phyloP scores from a whole-genome alignment of 2,888 invertebrate genomes.

The Anorthoa munda region DNA sequence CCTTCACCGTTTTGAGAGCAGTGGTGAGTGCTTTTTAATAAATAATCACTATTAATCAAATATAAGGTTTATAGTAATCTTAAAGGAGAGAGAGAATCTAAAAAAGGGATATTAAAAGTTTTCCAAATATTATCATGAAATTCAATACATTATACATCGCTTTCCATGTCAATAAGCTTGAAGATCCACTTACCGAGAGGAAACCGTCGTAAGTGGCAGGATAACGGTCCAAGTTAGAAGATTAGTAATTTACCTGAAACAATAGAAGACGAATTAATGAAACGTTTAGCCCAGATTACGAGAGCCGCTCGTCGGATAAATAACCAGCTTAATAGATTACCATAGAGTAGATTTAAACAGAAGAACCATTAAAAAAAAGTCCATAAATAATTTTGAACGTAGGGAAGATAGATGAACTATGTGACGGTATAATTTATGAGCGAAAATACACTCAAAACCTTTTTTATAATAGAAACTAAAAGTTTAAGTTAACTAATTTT shows the following conservation, averaged over 20 bases:
- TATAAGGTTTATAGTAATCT: too few species aligned
- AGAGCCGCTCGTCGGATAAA: constrained; percentile 46
- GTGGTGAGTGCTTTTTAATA: too few species aligned
- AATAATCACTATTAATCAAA: too few species aligned
- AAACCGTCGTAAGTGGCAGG: constrained; percentile 6
- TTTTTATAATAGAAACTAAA: too few species aligned
- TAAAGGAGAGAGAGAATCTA: too few species aligned
- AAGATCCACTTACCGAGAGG: constrained; percentile 29
- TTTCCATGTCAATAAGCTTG: neutral
- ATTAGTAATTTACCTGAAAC: constrained; percentile 66
- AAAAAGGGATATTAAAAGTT: neutral
- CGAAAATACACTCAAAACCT: neutral
- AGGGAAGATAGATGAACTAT: too few species aligned
- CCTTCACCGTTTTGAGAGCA: too few species aligned
- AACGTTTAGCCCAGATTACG: constrained; percentile 63
- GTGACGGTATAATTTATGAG: neutral
- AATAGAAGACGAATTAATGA: constrained; percentile 64
- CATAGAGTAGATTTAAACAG: neutral
- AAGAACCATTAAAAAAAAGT: neutral
- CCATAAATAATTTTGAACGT: too few species aligned
- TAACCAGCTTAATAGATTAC: constrained; percentile 50
- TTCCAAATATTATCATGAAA: neutral
- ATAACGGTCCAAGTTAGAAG: constrained; percentile 40
- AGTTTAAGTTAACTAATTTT: too few species aligned
- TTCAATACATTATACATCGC: neutral